Percentiles rank a stretch among this genome's conserved stretches.
Evolutionary conservation across 2,797 vertebrate species (phyloP).

Genomic region (Liparis tanakae): DNA sequence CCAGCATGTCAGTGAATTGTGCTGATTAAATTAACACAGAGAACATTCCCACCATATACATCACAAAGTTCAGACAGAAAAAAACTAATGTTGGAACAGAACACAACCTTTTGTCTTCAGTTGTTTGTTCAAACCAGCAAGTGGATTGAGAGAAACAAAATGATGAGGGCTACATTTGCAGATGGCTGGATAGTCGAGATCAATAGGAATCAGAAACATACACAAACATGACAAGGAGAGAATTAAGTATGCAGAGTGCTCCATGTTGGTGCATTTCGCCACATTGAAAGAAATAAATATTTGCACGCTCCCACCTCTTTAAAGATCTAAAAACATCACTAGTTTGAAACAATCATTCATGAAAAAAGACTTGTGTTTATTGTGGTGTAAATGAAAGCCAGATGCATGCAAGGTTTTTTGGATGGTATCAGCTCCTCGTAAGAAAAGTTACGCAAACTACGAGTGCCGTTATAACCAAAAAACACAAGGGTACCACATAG

Average conservation of each 20-base stretch:
- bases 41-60: slow-evolving; percentile 99
- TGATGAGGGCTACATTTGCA: slow-evolving; percentile 84
- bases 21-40: slow-evolving; percentile 99
- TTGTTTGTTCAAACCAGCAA: slow-evolving; percentile 87
- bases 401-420: slow-evolving; percentile 63
- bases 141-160: slow-evolving; percentile 79
- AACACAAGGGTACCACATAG: slow-evolving; percentile 49
- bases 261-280: slow-evolving; percentile 85
- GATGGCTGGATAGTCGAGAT: slow-evolving; percentile 82
- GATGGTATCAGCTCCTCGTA: slow-evolving; percentile 46
- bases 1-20: slow-evolving; percentile 99
- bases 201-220: slow-evolving; percentile 82
- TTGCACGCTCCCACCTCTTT: slow-evolving; percentile 91
- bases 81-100: slow-evolving; percentile 94
- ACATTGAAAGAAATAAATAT: slow-evolving; percentile 91
- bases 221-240: slow-evolving; percentile 78
- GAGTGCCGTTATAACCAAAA: slow-evolving; percentile 50
- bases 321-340: slow-evolving; percentile 83
- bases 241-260: slow-evolving; percentile 83
- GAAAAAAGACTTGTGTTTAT: slow-evolving; percentile 73
- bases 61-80: slow-evolving; percentile 91
- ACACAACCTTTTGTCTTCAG: slow-evolving; percentile 89
- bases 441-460: slow-evolving; percentile 56
- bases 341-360: slow-evolving; percentile 85
- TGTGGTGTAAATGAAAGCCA: slow-evolving; percentile 65